Percentiles rank a stretch among this genome's conserved stretches.
phyloP scores from a whole-genome alignment of 2,888 invertebrate species.

The Ryuthela nishihirai region DNA sequence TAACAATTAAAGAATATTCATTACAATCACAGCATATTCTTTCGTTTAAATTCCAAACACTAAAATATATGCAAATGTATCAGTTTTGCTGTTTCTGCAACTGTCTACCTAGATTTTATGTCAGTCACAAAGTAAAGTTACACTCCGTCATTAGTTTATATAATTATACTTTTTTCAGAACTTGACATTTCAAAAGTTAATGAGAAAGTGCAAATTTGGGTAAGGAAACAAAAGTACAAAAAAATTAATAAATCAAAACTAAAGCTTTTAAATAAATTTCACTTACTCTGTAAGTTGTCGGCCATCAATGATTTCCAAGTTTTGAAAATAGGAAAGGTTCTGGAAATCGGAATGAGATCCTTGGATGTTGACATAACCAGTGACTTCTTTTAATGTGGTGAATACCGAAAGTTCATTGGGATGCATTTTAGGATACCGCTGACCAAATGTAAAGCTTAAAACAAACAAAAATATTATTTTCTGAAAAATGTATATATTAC shows the following conservation, averaged over 20 bases:
- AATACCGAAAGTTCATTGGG: conserved; percentile 82
- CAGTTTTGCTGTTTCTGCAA: no score
- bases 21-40: no score
- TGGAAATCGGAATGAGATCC: conserved; percentile 78
- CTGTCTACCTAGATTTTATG: no score
- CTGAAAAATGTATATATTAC: neutral
- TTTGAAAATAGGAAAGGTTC: conserved; percentile 84
- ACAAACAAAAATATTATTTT: neutral
- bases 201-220: neutral
- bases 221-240: neutral
- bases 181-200: no score
- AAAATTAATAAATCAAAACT: neutral
- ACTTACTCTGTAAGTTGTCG: conserved; percentile 71
- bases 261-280: neutral
- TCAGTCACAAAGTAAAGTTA: no score
- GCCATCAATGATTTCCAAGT: conserved; percentile 90
- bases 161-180: no score
- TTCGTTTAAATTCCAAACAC: no score
- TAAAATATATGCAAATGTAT: no score
- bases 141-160: no score
- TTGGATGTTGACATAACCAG: conserved; percentile 87
- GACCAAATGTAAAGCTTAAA: conserved; percentile 73
- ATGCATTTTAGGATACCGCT: conserved; percentile 73
- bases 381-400: conserved; percentile 85
- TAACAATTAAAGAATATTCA: no score